Percentiles rank a stretch among this genome's conserved stretches.
These are phyloP conservation scores for Lycorma delicatula DNA, from an alignment of 1,140 invertebrate genomes.

Conservation along the genomic window DNA sequence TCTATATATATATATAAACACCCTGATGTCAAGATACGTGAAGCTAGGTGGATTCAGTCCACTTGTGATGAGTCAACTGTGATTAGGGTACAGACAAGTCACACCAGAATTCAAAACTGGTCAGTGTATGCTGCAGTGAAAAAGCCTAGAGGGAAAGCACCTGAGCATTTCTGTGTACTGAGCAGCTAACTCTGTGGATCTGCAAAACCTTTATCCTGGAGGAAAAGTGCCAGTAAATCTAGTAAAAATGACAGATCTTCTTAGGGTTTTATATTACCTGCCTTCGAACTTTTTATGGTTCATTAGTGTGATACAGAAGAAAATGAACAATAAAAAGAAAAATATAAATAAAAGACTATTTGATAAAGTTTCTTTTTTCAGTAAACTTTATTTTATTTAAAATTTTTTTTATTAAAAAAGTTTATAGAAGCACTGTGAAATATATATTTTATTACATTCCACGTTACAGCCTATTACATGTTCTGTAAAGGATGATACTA, in stretches of 20 bases:
- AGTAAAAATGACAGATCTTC: constrained; percentile 1
- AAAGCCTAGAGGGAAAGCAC: background rate
- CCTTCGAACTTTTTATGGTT: background rate
- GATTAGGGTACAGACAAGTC: background rate
- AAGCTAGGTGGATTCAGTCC: background rate
- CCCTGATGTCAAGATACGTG: constrained; percentile 2
- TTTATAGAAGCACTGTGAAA: too few species aligned
- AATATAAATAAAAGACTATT: too few species aligned
- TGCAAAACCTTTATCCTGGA: background rate
- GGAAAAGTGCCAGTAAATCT: constrained; percentile 1
- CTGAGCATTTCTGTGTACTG: background rate
- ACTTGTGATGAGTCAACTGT: constrained; percentile 1
- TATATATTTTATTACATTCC: too few species aligned
- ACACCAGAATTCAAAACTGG: constrained; percentile 2
- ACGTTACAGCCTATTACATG: too few species aligned
- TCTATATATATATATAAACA: background rate
- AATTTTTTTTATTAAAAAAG: too few species aligned
- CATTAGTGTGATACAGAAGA: too few species aligned
- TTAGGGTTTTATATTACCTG: background rate
- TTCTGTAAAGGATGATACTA: too few species aligned
- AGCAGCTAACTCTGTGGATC: background rate
- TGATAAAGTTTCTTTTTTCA: too few species aligned
- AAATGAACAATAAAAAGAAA: too few species aligned
- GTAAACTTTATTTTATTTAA: too few species aligned
- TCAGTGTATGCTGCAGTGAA: background rate